Evolutionary conservation across 2,797 vertebrate species (phyloP), one percentile per base, ranked within the genome.

Genomic region (Tauraco hartlaubi): DNA sequence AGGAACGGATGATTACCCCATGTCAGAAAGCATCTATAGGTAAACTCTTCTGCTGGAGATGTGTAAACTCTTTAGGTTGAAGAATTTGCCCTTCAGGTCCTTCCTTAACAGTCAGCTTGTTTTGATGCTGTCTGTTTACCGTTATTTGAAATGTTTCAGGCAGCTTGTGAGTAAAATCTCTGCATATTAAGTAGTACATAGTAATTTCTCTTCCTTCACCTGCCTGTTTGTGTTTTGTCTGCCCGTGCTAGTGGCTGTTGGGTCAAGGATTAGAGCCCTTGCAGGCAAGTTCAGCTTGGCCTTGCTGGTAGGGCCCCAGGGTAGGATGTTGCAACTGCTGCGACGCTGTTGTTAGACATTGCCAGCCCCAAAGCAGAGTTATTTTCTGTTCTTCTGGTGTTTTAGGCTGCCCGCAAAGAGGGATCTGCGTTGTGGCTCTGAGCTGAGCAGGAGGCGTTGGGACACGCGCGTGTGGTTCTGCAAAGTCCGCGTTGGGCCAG

Each of bases 231-330:
- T 77, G 69, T 59, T 84, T 35, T 71, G 37, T 41, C 46, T 6
- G 7, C 62, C 74, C 0, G 0, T 0, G 3, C 31, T 43, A 8
- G 67, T 1, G n/a, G 51, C 73, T 82, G 29, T 54, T 15, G 6
- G 78, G 48, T 94, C 48, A 76, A 61, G 88, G 61, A 48, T 67
- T 43, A 12, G 14, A 23, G 72, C 25, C 52, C 52, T 55, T 1
- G 2, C 17, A 22, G 73, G 51, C 87, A 63, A 79, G 52, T 85
- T 88, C 16, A 25, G 80, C 28, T 74, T 7, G 26, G 58, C 33
- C 2, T 59, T 25, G 4, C 66, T 69, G 59, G 52, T 44, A 6
- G 63, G 3, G 77, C 78, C 67, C 39, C 7, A 2, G 74, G 63
- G 35, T 48, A 12, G 20, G 74, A 23, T 91, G 89, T 41, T 6